A percentile compares a stretch with the other conserved stretches of the same genome.
phyloP scores from a whole-genome alignment of 2,888 invertebrate genomes.

The Drosophila robusta region DNA sequence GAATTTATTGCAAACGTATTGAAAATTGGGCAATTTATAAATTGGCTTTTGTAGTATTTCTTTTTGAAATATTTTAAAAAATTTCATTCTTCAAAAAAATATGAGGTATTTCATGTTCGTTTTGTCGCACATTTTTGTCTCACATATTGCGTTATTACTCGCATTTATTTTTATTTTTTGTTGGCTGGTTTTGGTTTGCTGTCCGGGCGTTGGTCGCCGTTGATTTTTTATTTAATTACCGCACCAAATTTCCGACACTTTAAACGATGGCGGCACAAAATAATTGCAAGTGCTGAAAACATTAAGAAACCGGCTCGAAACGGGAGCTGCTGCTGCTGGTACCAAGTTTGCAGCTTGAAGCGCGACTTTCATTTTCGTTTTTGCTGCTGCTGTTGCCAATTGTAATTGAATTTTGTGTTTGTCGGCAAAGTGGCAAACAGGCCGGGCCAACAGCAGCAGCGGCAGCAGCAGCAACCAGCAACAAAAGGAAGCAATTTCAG shows the following conservation, averaged over 20 bases:
- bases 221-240: constrained; percentile 80
- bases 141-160: constrained; percentile 25
- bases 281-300: constrained; percentile 81
- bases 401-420: constrained; percentile 80
- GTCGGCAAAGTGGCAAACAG: constrained; percentile 75
- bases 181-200: constrained; percentile 18
- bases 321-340: constrained; percentile 37
- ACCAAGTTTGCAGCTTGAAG: constrained; percentile 40
- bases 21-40: neutral
- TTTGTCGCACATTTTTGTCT: constrained; percentile 6
- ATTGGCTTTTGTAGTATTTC: neutral
- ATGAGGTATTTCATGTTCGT: constrained; percentile 37
- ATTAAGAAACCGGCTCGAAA: constrained; percentile 74
- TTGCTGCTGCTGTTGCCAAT: constrained; percentile 71
- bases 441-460: constrained; percentile 33
- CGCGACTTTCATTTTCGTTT: constrained; percentile 77
- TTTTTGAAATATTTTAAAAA: constrained; percentile 1
- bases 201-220: constrained; percentile 70
- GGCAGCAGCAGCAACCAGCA: constrained; percentile 50
- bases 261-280: constrained; percentile 77
- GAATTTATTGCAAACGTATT: too few species aligned
- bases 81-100: neutral
- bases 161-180: constrained; percentile 6
- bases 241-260: constrained; percentile 81
- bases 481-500: constrained; percentile 82